phyloP scores from a whole-genome alignment of 2,888 invertebrate species.

The Romanomermis culicivorax region DNA sequence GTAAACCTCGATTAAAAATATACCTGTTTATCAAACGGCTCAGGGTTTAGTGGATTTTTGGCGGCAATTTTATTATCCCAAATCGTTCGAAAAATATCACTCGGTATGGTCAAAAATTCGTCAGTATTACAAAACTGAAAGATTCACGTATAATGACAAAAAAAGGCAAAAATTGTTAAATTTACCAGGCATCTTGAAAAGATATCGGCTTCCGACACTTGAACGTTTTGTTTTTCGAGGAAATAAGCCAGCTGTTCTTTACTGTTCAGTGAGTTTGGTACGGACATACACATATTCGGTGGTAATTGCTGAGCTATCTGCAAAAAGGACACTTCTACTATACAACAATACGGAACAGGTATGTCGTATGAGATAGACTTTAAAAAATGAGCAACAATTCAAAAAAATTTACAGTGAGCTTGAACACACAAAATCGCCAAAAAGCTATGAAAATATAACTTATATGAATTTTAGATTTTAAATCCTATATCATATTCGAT shows the following conservation, averaged over 20 bases:
- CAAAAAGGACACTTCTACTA: no score
- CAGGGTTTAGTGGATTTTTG: background rate
- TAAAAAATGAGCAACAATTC: no score
- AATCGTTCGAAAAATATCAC: background rate
- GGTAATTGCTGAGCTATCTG: background rate
- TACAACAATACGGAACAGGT: no score
- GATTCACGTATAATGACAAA: background rate
- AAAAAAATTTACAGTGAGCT: no score
- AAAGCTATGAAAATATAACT: no score
- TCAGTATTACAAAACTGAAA: conserved; percentile 2
- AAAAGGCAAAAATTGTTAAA: no score
- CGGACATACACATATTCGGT: background rate
- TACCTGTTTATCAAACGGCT: background rate
- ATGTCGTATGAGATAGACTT: no score
- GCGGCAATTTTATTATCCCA: background rate
- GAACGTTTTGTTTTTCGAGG: background rate
- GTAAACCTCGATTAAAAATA: background rate
- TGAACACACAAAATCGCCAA: no score
- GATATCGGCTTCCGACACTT: conserved; percentile 7
- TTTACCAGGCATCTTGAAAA: conserved; percentile 9
- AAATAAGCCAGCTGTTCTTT: conserved; percentile 7
- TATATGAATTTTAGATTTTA: no score
- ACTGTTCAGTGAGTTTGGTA: background rate
- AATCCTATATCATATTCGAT: no score
- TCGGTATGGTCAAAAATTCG: conserved; percentile 1